Evolutionary conservation across 2,113 vertebrate genomes (phyloP), one percentile per base, ranked within the genome.

Genomic region (Platysternon megacephalum): DNA sequence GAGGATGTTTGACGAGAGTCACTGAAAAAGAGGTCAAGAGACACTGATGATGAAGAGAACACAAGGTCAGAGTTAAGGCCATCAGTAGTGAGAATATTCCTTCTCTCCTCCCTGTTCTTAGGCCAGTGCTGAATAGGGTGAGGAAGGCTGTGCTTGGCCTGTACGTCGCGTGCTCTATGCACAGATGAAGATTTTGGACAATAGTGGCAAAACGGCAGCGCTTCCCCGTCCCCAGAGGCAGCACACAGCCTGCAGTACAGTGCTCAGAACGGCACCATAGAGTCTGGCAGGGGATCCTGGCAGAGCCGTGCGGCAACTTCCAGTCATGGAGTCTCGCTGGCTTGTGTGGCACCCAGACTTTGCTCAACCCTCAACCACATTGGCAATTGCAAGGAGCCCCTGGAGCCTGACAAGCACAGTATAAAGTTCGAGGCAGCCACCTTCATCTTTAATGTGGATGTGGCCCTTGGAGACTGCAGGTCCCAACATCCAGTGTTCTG

Each of bases 1-100:
- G 85, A 91, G 94, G 84, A 94, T 4, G 1, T 92, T 84, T 86
- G 89, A n/a, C 39, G 3, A 87, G 72, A 91, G 93, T 83, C 48
- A 8, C 95, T 84, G 94, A 90, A 82, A 91, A 68, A 92, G 91
- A 95, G 82, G 65, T 93, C 87, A 0, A 49, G 89, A 82, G 76
- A 83, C 44, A 26, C 87, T 93, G 95, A 87, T 91, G 19, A 39
- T 11, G 0, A 3, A 35, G 84, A 61, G 49, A 83, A 28, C 35
- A 0, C 4, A 1, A 89, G 85, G 85, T 11, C 92, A 79, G 93
- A 9, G 94, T 11, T 68, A 1, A 86, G 90, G 84, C 68, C 11
- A 0, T 28, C 7, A 3, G 0, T 26, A 48, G 80, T 28, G 79
- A 12, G 5, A 4, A 5, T 4, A 0, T 6, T 28, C 13, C 24